phyloP scores from a whole-genome alignment of 2,888 invertebrate genomes.

The Lobophora halterata region DNA sequence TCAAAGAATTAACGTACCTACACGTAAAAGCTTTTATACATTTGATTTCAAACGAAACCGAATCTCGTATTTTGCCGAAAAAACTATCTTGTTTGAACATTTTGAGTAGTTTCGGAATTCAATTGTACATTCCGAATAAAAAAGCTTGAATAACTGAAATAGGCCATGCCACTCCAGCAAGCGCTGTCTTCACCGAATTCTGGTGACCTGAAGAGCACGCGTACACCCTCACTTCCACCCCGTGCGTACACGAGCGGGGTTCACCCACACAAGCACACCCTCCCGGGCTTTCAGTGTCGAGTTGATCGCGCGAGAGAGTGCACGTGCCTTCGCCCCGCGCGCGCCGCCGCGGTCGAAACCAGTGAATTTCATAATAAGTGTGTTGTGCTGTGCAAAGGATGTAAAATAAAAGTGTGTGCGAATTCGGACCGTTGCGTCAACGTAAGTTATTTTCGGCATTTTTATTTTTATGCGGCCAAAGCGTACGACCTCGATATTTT shows the following conservation, averaged over 20 bases:
- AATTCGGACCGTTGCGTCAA: slow-evolving; percentile 30
- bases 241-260: slow-evolving; percentile 30
- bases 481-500: slow-evolving; percentile 25
- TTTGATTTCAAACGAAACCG: too few relatives aligned
- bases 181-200: slow-evolving; percentile 67
- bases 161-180: slow-evolving; percentile 59
- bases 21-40: too few relatives aligned
- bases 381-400: slow-evolving; percentile 24
- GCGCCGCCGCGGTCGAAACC: slow-evolving; percentile 18
- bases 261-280: slow-evolving; percentile 34
- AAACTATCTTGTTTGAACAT: too few relatives aligned
- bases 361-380: slow-evolving; percentile 15
- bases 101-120: too few relatives aligned
- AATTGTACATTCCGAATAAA: slow-evolving; percentile 15
- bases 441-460: slow-evolving; percentile 31
- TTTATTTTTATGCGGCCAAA: slow-evolving; percentile 17
- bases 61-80: too few relatives aligned
- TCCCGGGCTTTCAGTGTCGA: slow-evolving; percentile 52
- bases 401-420: slow-evolving; percentile 23
- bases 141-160: slow-evolving; percentile 42
- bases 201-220: slow-evolving; percentile 65
- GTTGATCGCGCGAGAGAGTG: slow-evolving; percentile 35
- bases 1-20: too few relatives aligned
- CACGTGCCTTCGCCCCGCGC: slow-evolving; percentile 33
- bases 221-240: slow-evolving; percentile 51